Evolutionary conservation across 1,140 invertebrate species (phyloP).

Genomic region (Spodoptera frugiperda): DNA sequence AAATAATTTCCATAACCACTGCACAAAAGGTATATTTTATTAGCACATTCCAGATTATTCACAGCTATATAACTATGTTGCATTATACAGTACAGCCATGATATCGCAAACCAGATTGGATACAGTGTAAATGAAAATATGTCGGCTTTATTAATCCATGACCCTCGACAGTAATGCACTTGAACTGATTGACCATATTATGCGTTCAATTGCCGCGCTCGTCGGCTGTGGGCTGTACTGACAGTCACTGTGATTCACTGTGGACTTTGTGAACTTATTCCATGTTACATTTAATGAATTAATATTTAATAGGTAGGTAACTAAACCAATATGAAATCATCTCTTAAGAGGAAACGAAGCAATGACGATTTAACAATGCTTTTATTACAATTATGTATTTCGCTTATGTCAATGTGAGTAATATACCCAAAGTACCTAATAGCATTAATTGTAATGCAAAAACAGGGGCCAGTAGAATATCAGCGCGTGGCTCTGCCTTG

Average conservation of each 20-base stretch:
- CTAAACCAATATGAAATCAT: not conserved
- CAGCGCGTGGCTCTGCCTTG: no score
- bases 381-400: no score
- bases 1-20: no score
- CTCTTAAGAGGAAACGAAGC: no score
- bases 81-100: not conserved
- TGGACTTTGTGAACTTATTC: slow-evolving; percentile 1
- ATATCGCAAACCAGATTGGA: slow-evolving; percentile 7
- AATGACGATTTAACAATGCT: no score
- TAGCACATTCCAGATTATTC: not conserved
- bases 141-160: slow-evolving; percentile 54
- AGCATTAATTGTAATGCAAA: no score
- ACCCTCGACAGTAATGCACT: slow-evolving; percentile 67
- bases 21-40: not conserved
- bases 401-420: no score
- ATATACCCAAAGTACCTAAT: no score
- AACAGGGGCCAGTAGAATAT: no score
- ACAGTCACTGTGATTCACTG: slow-evolving; percentile 53
- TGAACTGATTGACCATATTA: slow-evolving; percentile 78
- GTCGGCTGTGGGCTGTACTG: slow-evolving; percentile 30
- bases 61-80: not conserved
- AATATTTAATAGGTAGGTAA: not conserved
- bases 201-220: slow-evolving; percentile 56
- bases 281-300: not conserved
- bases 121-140: slow-evolving; percentile 41